phyloP scores from a whole-genome alignment of 2,113 vertebrate species.

The Calcarius ornatus region DNA sequence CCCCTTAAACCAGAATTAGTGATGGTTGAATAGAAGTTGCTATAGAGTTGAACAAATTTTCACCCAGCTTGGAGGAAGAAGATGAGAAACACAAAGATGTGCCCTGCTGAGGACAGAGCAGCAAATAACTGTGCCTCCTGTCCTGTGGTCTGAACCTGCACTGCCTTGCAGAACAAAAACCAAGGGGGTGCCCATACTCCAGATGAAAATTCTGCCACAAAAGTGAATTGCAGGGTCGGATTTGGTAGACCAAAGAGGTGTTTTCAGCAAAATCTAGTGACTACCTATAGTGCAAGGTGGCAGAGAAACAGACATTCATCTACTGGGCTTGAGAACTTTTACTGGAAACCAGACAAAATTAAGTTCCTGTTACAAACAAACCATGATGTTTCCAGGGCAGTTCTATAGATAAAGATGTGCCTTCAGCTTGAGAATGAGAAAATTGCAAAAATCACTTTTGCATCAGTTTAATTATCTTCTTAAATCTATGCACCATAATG shows the following conservation, averaged over 20 bases:
- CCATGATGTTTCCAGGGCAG: not conserved
- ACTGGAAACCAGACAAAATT: not conserved
- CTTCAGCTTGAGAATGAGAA: not conserved
- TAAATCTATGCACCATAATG: not conserved
- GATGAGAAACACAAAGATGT: not conserved
- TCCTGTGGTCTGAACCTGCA: not conserved
- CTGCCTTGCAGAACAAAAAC: not conserved
- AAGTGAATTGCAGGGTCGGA: not conserved
- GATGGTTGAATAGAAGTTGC: not conserved
- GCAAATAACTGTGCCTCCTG: not conserved
- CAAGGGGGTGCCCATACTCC: not conserved
- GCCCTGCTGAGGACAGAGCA: not conserved
- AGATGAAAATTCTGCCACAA: not conserved
- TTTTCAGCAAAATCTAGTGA: not conserved
- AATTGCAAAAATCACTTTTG: not conserved
- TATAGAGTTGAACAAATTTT: not conserved
- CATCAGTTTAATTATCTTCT: not conserved
- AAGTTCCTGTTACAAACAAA: not conserved
- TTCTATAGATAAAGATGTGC: not conserved
- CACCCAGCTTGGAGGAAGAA: not conserved
- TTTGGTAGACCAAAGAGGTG: not conserved
- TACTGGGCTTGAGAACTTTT: not conserved
- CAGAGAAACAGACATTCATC: not conserved
- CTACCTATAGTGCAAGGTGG: rapidly evolving
- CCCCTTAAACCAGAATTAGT: not conserved